phyloP scores from a whole-genome alignment of 2,113 vertebrate species.

The Romanogobio albipinnatus region DNA sequence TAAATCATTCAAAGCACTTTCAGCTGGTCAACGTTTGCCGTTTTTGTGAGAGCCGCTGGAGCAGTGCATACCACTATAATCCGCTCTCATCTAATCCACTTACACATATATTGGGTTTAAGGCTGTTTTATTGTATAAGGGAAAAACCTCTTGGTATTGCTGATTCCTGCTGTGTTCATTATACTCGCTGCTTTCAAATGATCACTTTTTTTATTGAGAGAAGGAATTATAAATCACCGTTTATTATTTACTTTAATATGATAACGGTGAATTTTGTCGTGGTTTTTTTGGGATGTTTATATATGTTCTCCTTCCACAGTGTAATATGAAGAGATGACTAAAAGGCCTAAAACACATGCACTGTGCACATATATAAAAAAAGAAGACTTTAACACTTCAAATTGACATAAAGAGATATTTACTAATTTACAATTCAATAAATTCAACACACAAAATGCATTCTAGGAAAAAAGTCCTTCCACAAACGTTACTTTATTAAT shows the following conservation, averaged over 20 bases:
- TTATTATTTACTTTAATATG: not conserved
- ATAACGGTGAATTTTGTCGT: not conserved
- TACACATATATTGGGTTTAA: conserved; percentile 64
- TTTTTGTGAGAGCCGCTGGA: conserved; percentile 53
- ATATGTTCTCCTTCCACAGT: not conserved
- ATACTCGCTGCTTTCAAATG: not conserved
- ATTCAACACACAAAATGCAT: not conserved
- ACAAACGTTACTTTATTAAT: too few species aligned
- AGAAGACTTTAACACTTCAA: not conserved
- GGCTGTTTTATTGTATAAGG: conserved; percentile 55
- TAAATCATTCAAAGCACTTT: conserved; percentile 52
- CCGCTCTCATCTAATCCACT: conserved; percentile 69
- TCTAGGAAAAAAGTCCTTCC: not conserved
- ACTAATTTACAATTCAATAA: not conserved
- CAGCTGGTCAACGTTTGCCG: conserved; percentile 53
- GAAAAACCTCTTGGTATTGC: conserved; percentile 9
- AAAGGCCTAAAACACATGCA: not conserved
- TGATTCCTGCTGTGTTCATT: conserved; percentile 27
- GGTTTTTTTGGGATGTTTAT: not conserved
- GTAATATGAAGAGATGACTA: not conserved
- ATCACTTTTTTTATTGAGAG: not conserved
- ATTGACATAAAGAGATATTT: not conserved
- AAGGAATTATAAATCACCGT: not conserved
- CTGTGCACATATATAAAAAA: not conserved
- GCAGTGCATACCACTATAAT: conserved; percentile 62